phyloP scores from a whole-genome alignment of 2,888 invertebrate genomes.

The Yponomeuta evonymella region DNA sequence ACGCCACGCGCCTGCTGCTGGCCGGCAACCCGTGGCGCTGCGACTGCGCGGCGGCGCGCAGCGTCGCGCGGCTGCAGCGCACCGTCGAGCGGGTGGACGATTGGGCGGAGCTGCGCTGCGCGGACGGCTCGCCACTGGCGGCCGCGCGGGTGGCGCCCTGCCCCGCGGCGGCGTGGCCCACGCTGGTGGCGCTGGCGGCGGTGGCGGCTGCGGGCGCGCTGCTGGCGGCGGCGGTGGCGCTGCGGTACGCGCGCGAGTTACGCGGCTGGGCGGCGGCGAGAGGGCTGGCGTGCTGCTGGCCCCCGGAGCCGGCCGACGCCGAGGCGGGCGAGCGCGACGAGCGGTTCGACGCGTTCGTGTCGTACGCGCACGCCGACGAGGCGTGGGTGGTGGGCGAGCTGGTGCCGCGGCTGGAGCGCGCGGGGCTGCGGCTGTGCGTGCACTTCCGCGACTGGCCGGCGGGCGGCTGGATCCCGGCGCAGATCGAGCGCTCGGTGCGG shows the following conservation, averaged over 20 bases:
- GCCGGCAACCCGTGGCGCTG: constrained; percentile 9
- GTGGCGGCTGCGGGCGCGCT: constrained; percentile 13
- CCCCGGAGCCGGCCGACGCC: constrained; percentile 16
- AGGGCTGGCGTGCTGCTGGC: constrained; percentile 21
- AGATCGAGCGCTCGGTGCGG: constrained; percentile 82
- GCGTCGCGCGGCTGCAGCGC: neutral
- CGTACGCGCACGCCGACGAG: constrained; percentile 84
- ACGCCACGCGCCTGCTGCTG: constrained; percentile 3
- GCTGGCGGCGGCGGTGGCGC: constrained; percentile 24
- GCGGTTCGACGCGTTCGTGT: constrained; percentile 84
- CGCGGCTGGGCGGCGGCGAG: constrained; percentile 19
- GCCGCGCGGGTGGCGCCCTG: neutral
- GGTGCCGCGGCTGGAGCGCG: constrained; percentile 15
- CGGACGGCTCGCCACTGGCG: neutral
- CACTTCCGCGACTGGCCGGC: constrained; percentile 34
- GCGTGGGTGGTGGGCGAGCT: constrained; percentile 72
- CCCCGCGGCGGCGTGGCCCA: neutral
- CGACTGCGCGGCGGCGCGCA: constrained; percentile 13
- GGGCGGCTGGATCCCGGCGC: constrained; percentile 81
- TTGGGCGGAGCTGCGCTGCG: constrained; percentile 13
- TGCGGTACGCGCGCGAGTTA: constrained; percentile 22
- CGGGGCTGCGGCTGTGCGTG: constrained; percentile 17
- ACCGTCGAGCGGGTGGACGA: neutral
- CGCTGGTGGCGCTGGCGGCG: constrained; percentile 20
- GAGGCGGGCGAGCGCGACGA: constrained; percentile 16